These are phyloP conservation scores for Limnephilus lunatus DNA, from an alignment of 2,888 invertebrate species.

Conservation along the genomic window DNA sequence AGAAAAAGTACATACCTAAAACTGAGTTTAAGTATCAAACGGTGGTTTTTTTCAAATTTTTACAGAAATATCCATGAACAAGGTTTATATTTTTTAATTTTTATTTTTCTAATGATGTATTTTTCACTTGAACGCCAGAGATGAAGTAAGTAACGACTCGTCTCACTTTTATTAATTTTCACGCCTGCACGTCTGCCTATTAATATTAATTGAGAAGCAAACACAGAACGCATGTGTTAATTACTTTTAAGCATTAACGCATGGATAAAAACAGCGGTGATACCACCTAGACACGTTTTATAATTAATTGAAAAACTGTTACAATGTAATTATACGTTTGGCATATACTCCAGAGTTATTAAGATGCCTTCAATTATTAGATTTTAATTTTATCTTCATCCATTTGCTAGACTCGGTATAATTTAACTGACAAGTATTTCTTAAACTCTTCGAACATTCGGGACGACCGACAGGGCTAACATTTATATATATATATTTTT, in stretches of 20 bases:
- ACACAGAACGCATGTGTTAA: not conserved
- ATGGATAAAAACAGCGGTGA: constrained; percentile 16
- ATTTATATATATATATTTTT: not conserved
- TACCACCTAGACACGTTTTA: constrained; percentile 10
- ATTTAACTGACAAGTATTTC: not conserved
- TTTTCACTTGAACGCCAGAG: not conserved
- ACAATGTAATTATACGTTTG: constrained; percentile 47
- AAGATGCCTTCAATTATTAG: constrained; percentile 38
- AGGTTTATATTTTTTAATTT: not conserved
- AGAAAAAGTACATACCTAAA: too few relatives aligned
- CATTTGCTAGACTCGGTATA: not conserved
- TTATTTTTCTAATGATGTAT: not conserved
- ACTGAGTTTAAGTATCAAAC: too few relatives aligned
- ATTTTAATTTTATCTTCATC: constrained; percentile 23
- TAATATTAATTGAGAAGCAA: constrained; percentile 4
- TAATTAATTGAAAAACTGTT: constrained; percentile 39
- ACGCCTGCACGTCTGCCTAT: not conserved
- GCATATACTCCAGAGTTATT: constrained; percentile 31
- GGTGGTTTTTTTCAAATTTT: not conserved
- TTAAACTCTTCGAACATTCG: not conserved
- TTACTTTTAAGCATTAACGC: constrained; percentile 7
- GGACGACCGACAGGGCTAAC: not conserved
- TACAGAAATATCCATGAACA: not conserved
- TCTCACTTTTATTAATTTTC: not conserved
- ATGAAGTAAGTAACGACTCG: not conserved